A percentile compares a stretch with the other conserved stretches of the same genome.
These are phyloP conservation scores for Poecilus cupreus DNA, from an alignment of 2,888 invertebrate species.

Conservation along the genomic window DNA sequence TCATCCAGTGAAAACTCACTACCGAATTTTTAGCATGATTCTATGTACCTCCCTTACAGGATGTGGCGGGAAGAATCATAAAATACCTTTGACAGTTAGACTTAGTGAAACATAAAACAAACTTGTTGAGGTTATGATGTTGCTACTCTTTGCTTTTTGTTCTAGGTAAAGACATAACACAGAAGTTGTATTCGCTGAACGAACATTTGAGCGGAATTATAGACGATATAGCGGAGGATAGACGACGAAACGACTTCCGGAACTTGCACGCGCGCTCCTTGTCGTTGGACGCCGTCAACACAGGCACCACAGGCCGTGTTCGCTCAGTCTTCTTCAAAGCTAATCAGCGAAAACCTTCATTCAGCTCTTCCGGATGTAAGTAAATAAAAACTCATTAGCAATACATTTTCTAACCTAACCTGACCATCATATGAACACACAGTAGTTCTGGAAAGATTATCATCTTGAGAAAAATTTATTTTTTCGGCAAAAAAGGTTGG, in stretches of 20 bases:
- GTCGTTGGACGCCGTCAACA: conserved; percentile 86
- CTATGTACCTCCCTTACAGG: too few relatives aligned
- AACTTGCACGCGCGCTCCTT: conserved; percentile 79
- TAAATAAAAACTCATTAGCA: conserved; percentile 54
- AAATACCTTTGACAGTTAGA: not conserved
- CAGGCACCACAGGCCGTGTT: conserved; percentile 83
- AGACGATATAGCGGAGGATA: conserved; percentile 69
- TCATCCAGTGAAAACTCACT: too few relatives aligned
- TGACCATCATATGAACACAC: too few relatives aligned
- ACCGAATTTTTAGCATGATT: too few relatives aligned
- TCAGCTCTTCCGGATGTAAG: conserved; percentile 73
- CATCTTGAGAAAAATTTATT: not conserved
- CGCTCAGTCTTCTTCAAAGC: conserved; percentile 80
- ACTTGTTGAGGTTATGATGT: too few relatives aligned
- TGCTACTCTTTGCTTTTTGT: conserved; percentile 21
- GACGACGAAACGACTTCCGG: conserved; percentile 71
- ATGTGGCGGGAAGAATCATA: not conserved
- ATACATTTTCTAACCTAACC: too few relatives aligned
- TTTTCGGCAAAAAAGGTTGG: not conserved
- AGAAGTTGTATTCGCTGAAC: conserved; percentile 88
- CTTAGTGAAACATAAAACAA: not conserved
- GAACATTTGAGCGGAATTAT: conserved; percentile 80
- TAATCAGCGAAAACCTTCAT: conserved; percentile 71
- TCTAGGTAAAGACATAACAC: conserved; percentile 86
- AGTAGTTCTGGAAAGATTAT: not conserved